Conservation (phyloP, 2,113 vertebrate genomes). For the Echinops telfairi region DNA sequence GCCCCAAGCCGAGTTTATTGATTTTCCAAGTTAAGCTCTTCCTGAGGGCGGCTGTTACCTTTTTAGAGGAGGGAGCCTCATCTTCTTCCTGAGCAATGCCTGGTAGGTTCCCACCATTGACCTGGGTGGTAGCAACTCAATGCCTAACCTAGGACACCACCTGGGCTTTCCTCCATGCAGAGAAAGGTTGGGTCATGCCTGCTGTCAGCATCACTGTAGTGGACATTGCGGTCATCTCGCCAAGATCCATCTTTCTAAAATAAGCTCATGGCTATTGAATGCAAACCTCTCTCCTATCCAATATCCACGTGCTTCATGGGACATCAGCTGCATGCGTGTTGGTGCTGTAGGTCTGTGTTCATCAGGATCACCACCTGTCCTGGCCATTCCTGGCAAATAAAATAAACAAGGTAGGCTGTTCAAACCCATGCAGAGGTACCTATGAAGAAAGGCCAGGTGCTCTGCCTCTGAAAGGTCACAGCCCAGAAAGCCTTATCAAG, state of each 20-base stretch:
- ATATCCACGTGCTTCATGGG: not conserved
- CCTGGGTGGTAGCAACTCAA: not conserved
- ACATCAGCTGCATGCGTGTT: not conserved
- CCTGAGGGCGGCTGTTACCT: not conserved
- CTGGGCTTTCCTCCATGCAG: not conserved
- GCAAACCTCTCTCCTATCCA: not conserved
- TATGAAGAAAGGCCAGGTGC: not conserved
- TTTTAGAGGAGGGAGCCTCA: not conserved
- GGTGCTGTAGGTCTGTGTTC: not conserved
- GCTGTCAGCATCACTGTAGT: not conserved
- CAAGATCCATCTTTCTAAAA: not conserved
- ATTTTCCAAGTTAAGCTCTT: too few relatives aligned
- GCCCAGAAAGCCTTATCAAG: not conserved
- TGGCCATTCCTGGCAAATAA: not conserved
- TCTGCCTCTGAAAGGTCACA: not conserved
- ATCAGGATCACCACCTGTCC: constrained; percentile 2
- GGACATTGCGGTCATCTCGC: not conserved
- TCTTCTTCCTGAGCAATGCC: not conserved
- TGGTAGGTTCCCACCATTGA: not conserved
- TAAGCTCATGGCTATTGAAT: not conserved
- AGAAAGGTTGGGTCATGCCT: not conserved
- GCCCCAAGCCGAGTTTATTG: not conserved
- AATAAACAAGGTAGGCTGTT: not conserved
- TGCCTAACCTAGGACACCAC: too few relatives aligned
- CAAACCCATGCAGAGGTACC: not conserved